A percentile compares a stretch with the other conserved stretches of the same genome.
phyloP scores from a whole-genome alignment of 1,140 invertebrate genomes.

The Plutomurus gul region DNA sequence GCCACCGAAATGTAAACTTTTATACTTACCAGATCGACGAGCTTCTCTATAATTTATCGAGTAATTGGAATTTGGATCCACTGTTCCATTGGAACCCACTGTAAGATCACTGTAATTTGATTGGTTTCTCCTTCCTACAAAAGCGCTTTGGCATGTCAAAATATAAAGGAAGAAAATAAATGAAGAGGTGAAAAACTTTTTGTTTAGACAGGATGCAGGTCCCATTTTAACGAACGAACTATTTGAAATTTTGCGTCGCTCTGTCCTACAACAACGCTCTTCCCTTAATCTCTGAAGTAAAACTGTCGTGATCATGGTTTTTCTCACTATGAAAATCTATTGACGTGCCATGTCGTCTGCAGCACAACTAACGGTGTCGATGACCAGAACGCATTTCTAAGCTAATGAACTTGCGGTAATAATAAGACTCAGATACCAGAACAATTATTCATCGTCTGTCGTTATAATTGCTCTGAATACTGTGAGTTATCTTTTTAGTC shows the following conservation, averaged over 20 bases:
- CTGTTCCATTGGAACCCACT: slow-evolving; percentile 1
- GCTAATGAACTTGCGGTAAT: too few species aligned
- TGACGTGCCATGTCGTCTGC: background rate
- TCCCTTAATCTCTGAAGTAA: slow-evolving; percentile 8
- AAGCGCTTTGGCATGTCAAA: background rate
- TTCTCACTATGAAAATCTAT: background rate
- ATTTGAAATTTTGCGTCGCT: background rate
- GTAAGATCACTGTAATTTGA: background rate
- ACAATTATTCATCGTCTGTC: too few species aligned
- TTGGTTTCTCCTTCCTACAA: background rate
- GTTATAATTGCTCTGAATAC: too few species aligned
- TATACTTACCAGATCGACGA: slow-evolving; percentile 43
- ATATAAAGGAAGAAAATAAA: slow-evolving; percentile 3
- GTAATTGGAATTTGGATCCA: background rate
- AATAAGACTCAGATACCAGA: too few species aligned
- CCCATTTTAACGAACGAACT: background rate
- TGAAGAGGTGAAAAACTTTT: slow-evolving; percentile 7
- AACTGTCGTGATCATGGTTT: slow-evolving; percentile 33
- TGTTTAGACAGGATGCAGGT: background rate
- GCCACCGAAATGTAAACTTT: too few species aligned
- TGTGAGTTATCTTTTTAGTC: too few species aligned
- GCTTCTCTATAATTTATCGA: slow-evolving; percentile 36
- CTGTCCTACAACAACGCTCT: background rate
- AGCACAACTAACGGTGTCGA: background rate
- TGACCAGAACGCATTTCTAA: background rate